These are phyloP conservation scores for Leptosomus discolor DNA, from an alignment of 2,113 vertebrate species.

Conservation along the genomic window DNA sequence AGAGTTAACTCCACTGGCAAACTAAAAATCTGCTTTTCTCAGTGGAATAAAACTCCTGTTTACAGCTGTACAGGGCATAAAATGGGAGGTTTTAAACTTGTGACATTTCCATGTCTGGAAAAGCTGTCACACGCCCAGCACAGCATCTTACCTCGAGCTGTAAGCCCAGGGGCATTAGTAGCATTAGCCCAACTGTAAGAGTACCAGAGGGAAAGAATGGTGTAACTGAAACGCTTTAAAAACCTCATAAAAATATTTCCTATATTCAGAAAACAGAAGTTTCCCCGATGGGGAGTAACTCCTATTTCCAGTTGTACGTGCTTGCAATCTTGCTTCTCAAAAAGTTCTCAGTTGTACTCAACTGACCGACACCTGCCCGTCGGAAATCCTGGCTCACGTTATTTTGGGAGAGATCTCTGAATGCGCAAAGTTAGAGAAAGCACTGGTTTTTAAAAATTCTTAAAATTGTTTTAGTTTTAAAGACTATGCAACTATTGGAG, in stretches of 20 bases:
- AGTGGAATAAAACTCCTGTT: slow-evolving; percentile 35
- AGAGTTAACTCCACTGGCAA: background rate
- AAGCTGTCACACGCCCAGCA: background rate
- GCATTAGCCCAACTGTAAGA: slow-evolving; percentile 21
- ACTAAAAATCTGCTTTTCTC: slow-evolving; percentile 23
- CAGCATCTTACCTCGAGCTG: background rate
- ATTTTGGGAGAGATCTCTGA: background rate
- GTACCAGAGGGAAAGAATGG: background rate
- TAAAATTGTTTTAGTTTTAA: background rate
- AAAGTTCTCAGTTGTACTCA: background rate
- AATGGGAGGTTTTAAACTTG: slow-evolving; percentile 29
- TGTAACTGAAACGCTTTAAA: background rate
- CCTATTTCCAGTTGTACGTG: background rate
- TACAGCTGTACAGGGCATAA: background rate
- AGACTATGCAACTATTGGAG: background rate
- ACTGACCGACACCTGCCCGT: background rate
- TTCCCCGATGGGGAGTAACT: background rate
- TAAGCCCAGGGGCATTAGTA: slow-evolving; percentile 19
- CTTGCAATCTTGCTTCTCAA: background rate
- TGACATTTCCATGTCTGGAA: slow-evolving; percentile 45
- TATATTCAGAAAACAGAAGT: background rate
- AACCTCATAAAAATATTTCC: background rate
- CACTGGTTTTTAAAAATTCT: background rate
- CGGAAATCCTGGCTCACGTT: rapidly evolving
- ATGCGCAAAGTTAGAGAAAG: background rate